phyloP scores from a whole-genome alignment of 2,113 vertebrate genomes.

The Haemorhous mexicanus region DNA sequence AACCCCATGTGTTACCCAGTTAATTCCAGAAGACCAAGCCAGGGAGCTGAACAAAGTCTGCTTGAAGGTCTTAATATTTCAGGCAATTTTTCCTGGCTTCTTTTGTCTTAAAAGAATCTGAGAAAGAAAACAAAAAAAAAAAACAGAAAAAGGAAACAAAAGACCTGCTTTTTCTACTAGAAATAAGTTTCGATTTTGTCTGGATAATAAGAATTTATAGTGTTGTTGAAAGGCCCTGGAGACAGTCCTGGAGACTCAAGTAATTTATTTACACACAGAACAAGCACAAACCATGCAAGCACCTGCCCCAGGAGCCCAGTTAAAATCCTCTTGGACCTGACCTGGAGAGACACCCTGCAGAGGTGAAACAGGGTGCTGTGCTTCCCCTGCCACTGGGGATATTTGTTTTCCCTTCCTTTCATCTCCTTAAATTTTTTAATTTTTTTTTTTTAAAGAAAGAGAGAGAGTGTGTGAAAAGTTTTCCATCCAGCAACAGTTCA shows the following conservation, averaged over 20 bases:
- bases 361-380: neutral
- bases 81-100: neutral
- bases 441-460: neutral
- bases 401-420: neutral
- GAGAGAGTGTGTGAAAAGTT: neutral
- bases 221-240: slow-evolving; percentile 10
- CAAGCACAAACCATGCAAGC: neutral
- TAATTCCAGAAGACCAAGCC: neutral
- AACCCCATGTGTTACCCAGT: fast-evolving
- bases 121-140: neutral
- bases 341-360: neutral
- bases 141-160: neutral
- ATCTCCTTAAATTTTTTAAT: fast-evolving
- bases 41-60: neutral
- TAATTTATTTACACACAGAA: neutral
- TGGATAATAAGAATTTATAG: slow-evolving; percentile 21
- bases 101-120: neutral
- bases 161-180: neutral
- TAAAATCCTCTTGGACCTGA: neutral
- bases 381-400: neutral
- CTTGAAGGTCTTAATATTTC: neutral
- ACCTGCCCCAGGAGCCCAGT: neutral
- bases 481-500: neutral
- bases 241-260: slow-evolving; percentile 4
- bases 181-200: slow-evolving; percentile 6